These are phyloP conservation scores for Sternotherus odoratus DNA, from an alignment of 2,797 vertebrate genomes.

Conservation along the genomic window DNA sequence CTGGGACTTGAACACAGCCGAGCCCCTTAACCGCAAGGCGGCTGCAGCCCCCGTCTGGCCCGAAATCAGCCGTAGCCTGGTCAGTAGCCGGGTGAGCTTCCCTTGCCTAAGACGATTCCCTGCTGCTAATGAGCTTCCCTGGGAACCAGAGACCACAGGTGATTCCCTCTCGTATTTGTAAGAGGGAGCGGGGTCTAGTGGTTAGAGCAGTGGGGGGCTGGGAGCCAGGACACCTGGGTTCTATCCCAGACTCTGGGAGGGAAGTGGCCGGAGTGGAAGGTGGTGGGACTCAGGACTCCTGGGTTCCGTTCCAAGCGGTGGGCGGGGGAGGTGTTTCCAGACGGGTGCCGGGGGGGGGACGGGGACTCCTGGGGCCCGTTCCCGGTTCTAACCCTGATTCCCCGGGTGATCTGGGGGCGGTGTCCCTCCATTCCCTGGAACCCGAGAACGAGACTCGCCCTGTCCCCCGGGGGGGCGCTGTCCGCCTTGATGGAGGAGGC, in stretches of 20 bases:
- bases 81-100: not conserved
- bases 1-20: not conserved
- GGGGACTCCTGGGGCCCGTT: not conserved
- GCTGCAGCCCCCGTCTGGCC: not conserved
- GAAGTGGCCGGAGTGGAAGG: too few species aligned
- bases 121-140: not conserved
- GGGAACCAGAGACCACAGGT: not conserved
- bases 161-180: not conserved
- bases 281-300: too few species aligned
- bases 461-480: not conserved
- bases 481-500: not conserved
- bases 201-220: not conserved
- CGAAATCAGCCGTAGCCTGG: not conserved
- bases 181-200: not conserved
- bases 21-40: not conserved
- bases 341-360: too few species aligned
- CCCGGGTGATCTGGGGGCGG: not conserved
- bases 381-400: too few species aligned
- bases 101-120: not conserved
- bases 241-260: too few species aligned
- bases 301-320: too few species aligned
- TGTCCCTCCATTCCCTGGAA: not conserved
- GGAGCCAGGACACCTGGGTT: not conserved
- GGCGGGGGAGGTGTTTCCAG: too few species aligned
- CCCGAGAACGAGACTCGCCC: not conserved